Evolutionary conservation across 92 coral and sea anemone species (phyloP), one percentile per base, ranked within the genome.

Genomic region (Zoanthus solanderi): DNA sequence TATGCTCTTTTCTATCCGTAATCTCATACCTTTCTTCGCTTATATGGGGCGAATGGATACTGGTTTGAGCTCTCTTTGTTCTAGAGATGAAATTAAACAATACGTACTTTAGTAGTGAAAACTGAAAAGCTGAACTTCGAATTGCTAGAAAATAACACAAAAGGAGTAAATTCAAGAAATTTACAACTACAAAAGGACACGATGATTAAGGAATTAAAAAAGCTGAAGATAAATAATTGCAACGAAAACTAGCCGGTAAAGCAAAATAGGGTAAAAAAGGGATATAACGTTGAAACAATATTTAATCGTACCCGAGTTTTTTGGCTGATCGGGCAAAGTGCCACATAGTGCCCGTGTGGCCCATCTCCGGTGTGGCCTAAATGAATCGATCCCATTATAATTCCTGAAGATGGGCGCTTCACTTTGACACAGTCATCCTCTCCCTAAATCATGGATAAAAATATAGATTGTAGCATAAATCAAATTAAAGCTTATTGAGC

Each of bases 321-420:
- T 61, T 61, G 68, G 68, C 68, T 61, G 68, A 61, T 61, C 68
- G 68, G 68, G 68, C 68, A 61, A 61, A 61, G 68, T 61, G 68
- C 68, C 68, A 61, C 68, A 61, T 61, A 61, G 68, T 61, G 68
- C 30, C 68, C 68, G 68, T 61, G 68, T 61, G 68, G 68, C 68
- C 68, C 68, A 61, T 61, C 68, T 61, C 68, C 68, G 68, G 68
- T 61, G 68, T 61, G 68, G 68, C 68, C 68, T 61, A 61, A 17
- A 61, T 61, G 68, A 61, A 61, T 61, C 23, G 68, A 61, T 61
- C 68, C 68, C 68, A 61, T 61, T 61, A 61, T 61, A 61, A 61
- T 61, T 61, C 68, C 68, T 61, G 68, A 61, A 61, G 68, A 61
- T 61, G 68, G 68, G 68, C 15, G 68, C 68, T 61, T 61, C 68